phyloP scores from a whole-genome alignment of 2,888 invertebrate genomes.

The Megaustenia siamemsis region DNA sequence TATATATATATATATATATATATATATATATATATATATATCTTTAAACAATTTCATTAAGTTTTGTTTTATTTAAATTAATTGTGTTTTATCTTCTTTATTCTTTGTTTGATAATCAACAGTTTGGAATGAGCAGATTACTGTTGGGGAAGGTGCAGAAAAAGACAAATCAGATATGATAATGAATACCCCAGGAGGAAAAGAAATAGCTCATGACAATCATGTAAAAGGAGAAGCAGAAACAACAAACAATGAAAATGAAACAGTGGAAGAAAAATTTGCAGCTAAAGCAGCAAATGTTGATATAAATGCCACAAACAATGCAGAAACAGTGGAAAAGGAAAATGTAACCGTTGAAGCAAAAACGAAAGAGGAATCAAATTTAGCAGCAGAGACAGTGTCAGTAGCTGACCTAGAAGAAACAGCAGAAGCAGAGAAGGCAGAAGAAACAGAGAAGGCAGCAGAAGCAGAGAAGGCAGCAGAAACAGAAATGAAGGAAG shows the following conservation, averaged over 20 bases:
- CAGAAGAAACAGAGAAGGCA: constrained; percentile 27
- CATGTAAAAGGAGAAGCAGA: not conserved
- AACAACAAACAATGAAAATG: constrained; percentile 30
- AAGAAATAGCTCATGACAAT: not conserved
- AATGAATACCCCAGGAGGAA: constrained; percentile 39
- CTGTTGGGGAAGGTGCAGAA: not conserved
- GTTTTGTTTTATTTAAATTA: not conserved
- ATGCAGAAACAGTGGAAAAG: not conserved
- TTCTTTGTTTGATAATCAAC: constrained; percentile 20
- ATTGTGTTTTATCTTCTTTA: not conserved
- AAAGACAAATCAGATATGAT: constrained; percentile 11
- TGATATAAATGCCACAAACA: not conserved
- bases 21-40: not conserved
- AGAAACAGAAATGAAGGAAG: not conserved
- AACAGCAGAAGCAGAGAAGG: not conserved
- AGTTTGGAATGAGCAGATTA: constrained; percentile 11
- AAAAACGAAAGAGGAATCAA: not conserved
- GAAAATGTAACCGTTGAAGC: not conserved
- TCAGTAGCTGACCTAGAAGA: not conserved
- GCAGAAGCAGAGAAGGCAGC: not conserved
- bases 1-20: not conserved
- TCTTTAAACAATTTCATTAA: not conserved
- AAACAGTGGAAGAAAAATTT: constrained; percentile 3
- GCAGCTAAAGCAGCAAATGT: not conserved
- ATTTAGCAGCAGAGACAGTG: constrained; percentile 1